Conservation (phyloP, 2,113 vertebrate genomes). For the Reinhardtius hippoglossoides region DNA sequence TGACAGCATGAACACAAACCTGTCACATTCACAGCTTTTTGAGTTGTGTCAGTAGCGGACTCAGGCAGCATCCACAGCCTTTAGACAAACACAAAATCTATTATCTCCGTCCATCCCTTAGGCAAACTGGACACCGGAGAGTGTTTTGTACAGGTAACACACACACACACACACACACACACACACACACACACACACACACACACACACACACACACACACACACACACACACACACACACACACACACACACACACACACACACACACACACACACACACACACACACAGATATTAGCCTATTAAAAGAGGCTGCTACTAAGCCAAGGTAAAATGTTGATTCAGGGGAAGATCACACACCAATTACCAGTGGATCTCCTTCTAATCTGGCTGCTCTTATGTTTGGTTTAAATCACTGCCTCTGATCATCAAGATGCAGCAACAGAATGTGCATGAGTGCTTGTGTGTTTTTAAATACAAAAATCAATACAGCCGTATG, state of each 20-base stretch:
- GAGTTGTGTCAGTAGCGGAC: conserved; percentile 32
- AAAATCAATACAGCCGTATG: not conserved
- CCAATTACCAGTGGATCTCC: conserved; percentile 52
- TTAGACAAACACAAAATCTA: conserved; percentile 58
- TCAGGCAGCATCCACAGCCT: conserved; percentile 48
- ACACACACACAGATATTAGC: conserved; percentile 32
- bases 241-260: not conserved
- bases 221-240: conserved; percentile 9
- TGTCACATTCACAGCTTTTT: not conserved
- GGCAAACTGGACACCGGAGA: conserved; percentile 54
- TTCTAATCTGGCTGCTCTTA: conserved; percentile 45
- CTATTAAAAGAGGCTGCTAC: conserved; percentile 34
- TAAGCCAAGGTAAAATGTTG: conserved; percentile 64
- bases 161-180: conserved; percentile 17
- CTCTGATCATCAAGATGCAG: conserved; percentile 38
- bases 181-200: no score
- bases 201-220: conserved; percentile 9
- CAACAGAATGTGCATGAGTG: not conserved
- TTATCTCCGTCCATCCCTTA: conserved; percentile 59
- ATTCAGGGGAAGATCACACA: conserved; percentile 61
- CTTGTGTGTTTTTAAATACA: not conserved
- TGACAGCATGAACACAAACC: conserved; percentile 40
- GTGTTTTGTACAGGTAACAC: conserved; percentile 22
- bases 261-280: not conserved
- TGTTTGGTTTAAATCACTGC: conserved; percentile 28